Evolutionary conservation across 1,140 invertebrate genomes (phyloP), one percentile per base, ranked within the genome.

Genomic region (Lasaia peninsularis): DNA sequence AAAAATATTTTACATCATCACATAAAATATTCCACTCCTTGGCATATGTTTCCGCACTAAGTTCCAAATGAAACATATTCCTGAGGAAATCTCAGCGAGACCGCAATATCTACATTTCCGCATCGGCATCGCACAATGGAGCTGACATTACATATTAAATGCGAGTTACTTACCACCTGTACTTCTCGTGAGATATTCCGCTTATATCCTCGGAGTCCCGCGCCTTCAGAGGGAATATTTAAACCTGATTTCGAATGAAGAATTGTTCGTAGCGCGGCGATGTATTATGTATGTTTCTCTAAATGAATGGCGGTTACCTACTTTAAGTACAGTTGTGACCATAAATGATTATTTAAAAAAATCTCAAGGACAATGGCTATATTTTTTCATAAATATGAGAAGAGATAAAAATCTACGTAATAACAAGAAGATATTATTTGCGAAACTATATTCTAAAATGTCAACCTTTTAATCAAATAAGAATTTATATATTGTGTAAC

Each of bases 251-350:
- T 65, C 28, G 65, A 70, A 67, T 67, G 68, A 70, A 58, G 63
- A 62, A 70, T 70, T 67, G 63, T 69, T 69, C 63, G 31, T 61
- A 49, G 56, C 40, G 57, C 57, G 61, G 56, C 62, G 18, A 69
- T 65, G 65, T 70, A 70, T 70, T 64, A 70, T 70, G 68, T 64
- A 70, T 67, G 68, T 67, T 61, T 59, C 57, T 61, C 37, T 64
- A 64, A 70, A 70, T 70, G 59, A 70, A 70, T 65, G 62, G 62
- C 37, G 60, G 57, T 69, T 65, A 55, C 37, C 31, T 34, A 51
- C 55, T 51, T 56, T 21, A 20, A 18, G 3, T 48, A 48, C 40
- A 48, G 40, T 48, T 48, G 18, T n/a, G 16, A 18, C 10, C 4
- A 21, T n/a, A 48, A 28, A 28, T 28, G 24, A 4, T 28, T 28